phyloP scores from a whole-genome alignment of 2,888 invertebrate genomes.

The Xanthorhoe spadicearia region DNA sequence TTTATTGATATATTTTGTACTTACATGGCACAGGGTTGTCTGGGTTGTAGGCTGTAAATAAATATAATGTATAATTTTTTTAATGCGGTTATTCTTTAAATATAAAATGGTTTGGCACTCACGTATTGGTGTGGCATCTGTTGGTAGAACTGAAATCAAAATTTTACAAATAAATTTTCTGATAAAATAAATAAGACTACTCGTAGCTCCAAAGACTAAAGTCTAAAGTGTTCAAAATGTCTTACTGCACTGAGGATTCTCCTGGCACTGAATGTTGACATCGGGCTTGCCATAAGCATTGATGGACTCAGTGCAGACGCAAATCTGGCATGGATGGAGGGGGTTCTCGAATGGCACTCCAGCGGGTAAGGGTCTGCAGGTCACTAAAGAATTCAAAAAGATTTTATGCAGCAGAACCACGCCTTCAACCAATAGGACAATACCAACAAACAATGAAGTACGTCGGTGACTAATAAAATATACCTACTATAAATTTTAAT shows the following conservation, averaged over 20 bases:
- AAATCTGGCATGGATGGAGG: constrained; percentile 35
- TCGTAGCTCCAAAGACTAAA: too few relatives aligned
- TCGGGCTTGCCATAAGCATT: constrained; percentile 30
- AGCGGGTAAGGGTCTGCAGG: constrained; percentile 38
- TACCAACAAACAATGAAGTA: too few relatives aligned
- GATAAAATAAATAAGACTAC: too few relatives aligned
- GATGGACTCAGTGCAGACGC: constrained; percentile 32
- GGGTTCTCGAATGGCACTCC: constrained; percentile 37
- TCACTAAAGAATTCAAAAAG: constrained; percentile 20
- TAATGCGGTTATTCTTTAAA: too few relatives aligned
- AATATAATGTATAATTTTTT: too few relatives aligned
- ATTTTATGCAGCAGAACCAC: too few relatives aligned
- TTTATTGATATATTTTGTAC: constrained; percentile 9
- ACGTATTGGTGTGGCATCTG: constrained; percentile 29
- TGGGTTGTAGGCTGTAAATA: constrained; percentile 24
- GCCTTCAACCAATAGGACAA: too few relatives aligned
- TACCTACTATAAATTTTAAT: too few relatives aligned
- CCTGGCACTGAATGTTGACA: constrained; percentile 34
- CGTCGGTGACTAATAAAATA: too few relatives aligned
- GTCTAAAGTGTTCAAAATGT: too few relatives aligned
- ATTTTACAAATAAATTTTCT: not conserved
- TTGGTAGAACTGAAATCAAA: constrained; percentile 35
- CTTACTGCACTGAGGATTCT: constrained; percentile 40
- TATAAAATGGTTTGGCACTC: too few relatives aligned
- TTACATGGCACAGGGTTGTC: constrained; percentile 25